Evolutionary conservation across 2,113 vertebrate species (phyloP), one percentile per base, ranked within the genome.

Genomic region (Anas platyrhynchos): DNA sequence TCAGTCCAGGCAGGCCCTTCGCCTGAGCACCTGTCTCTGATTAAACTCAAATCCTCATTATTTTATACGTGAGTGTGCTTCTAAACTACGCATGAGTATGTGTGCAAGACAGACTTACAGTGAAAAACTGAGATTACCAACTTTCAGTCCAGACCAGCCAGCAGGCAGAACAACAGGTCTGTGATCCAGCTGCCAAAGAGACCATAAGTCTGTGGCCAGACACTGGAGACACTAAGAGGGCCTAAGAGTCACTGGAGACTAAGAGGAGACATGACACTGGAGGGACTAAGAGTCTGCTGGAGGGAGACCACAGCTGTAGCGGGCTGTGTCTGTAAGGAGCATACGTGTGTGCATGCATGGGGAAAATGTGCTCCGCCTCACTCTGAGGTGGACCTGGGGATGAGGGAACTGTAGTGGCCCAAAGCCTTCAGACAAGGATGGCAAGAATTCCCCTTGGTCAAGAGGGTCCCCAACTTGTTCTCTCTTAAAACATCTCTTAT

Each of bases 291-390:
- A 20, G 7, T 14, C 6, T 72, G 62, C 34, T 27, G 12, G 11
- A 7, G 13, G 13, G 9, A 83, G 18, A 93, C 14, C 32, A 32
- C 1, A 59, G 21, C 7, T 34, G 6, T 55, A 48, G 12, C 13
- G 41, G 41, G 16, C 15, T 18, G 12, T 68, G 17, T 18, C 63
- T 55, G 16, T 38, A 26, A 1, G 1, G 36, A 61, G 43, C 0
- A 1, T 17, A 32, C 13, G 0, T 44, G 13, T 8, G 27, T 8
- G 52, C n/a, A 27, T 2, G 2, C 25, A 6, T 2, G 21, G 18
- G 12, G 29, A 59, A 0, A 27, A 9, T 9, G 10, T 2, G 34
- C 34, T 92, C 34, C 74, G 61, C 18, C 18, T 43, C 46, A 12
- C 2, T 9, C 34, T 8, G 25, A 61, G 34, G 27, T 55, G 43